Evolutionary conservation across 2,797 vertebrate genomes (phyloP).

Genomic region (Rachycentron canadum): DNA sequence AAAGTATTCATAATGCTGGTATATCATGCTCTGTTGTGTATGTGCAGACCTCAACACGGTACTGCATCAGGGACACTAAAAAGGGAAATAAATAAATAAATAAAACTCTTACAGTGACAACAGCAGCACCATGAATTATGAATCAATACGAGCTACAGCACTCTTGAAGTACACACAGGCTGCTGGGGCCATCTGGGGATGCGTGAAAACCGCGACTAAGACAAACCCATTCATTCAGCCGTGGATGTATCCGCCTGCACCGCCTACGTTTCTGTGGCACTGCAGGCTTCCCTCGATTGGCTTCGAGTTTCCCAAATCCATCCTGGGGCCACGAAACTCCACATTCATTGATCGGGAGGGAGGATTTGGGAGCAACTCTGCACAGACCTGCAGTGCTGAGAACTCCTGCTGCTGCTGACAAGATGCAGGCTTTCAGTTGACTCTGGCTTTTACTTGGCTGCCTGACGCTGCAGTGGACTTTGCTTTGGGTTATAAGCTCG

Average conservation of each 20-base stretch:
- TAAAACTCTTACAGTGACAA: conserved; percentile 28
- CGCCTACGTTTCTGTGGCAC: conserved; percentile 14
- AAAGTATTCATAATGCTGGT: conserved; percentile 8
- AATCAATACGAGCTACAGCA: conserved; percentile 57
- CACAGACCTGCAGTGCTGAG: conserved; percentile 38
- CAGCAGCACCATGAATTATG: conserved; percentile 71
- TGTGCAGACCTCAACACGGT: conserved; percentile 17
- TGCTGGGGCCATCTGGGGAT: conserved; percentile 57
- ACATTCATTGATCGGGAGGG: conserved; percentile 38
- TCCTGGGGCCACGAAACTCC: conserved; percentile 33
- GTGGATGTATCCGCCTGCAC: conserved; percentile 11
- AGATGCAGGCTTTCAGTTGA: conserved; percentile 20
- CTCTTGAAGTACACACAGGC: conserved; percentile 46
- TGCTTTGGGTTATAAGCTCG: not conserved
- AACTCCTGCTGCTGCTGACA: conserved; percentile 19
- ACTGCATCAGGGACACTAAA: conserved; percentile 26
- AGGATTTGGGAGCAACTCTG: conserved; percentile 37
- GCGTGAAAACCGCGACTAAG: conserved; percentile 38
- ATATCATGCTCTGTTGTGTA: conserved; percentile 45
- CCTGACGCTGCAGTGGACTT: conserved; percentile 12
- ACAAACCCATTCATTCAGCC: conserved; percentile 54
- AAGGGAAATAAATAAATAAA: not conserved
- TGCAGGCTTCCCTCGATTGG: conserved; percentile 46
- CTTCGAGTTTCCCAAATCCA: conserved; percentile 49
- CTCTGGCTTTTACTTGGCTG: conserved; percentile 4